These are phyloP conservation scores for Mylabris sibirica DNA, from an alignment of 2,888 invertebrate genomes.

Conservation along the genomic window DNA sequence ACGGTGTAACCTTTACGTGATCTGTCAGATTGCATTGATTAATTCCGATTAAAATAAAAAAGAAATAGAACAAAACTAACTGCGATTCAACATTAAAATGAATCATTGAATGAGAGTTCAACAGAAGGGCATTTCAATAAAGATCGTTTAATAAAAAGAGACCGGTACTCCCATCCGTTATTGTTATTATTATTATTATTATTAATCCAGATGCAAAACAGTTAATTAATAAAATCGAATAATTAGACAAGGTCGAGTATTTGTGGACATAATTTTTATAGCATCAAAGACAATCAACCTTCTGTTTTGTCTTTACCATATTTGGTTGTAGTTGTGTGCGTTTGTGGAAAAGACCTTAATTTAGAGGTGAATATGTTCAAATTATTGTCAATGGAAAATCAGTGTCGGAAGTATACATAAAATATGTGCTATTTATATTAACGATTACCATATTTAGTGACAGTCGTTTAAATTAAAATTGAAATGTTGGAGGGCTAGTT, in stretches of 20 bases:
- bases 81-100: constrained; percentile 11
- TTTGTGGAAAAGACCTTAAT: constrained; percentile 21
- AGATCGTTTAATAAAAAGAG: constrained; percentile 10
- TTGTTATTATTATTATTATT: not conserved
- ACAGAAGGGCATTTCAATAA: constrained; percentile 31
- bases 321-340: constrained; percentile 18
- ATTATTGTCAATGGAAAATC: constrained; percentile 17
- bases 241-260: constrained; percentile 26
- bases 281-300: constrained; percentile 27
- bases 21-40: not conserved
- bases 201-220: constrained; percentile 23
- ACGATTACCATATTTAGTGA: constrained; percentile 8
- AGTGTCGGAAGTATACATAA: constrained; percentile 27
- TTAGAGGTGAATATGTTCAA: constrained; percentile 21
- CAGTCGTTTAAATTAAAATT: not conserved
- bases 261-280: not conserved
- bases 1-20: not conserved
- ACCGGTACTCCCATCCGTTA: constrained; percentile 1
- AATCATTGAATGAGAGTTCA: constrained; percentile 24
- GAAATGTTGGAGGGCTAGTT: not conserved
- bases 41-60: not conserved
- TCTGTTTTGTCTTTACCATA: constrained; percentile 31
- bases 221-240: constrained; percentile 17
- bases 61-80: not conserved
- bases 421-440: constrained; percentile 11